Evolutionary conservation across 2,113 vertebrate species (phyloP).

Genomic region (Chiloscyllium plagiosum): DNA sequence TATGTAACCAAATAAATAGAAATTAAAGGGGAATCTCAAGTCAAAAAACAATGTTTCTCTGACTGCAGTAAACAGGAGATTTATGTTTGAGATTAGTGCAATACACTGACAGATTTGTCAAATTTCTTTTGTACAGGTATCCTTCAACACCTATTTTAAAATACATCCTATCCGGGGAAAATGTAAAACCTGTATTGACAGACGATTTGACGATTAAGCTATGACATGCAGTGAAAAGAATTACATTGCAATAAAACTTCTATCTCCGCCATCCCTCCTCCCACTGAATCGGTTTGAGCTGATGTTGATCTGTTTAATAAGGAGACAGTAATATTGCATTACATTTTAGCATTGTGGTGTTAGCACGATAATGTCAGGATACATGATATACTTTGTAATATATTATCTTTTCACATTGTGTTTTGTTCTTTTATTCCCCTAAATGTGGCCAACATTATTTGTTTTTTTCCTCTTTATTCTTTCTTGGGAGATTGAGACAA

Average conservation of each 20-base stretch:
- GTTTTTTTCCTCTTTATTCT: not conserved
- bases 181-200: not conserved
- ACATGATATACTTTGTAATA: not conserved
- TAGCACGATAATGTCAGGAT: not conserved
- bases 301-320: not conserved
- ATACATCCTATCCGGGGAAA: not conserved
- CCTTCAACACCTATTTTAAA: not conserved
- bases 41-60: conserved; percentile 6
- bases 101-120: not conserved
- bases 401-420: not conserved
- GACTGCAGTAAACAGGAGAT: not conserved
- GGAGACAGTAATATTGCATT: not conserved
- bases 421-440: not conserved
- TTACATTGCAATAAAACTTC: not conserved
- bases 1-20: conserved; percentile 24
- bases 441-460: not conserved
- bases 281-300: not conserved
- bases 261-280: not conserved
- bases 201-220: not conserved
- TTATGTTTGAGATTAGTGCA: conserved; percentile 16
- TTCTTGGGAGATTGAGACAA: not conserved
- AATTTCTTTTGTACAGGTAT: conserved; percentile 1
- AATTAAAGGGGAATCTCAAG: not conserved
- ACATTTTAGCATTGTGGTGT: not conserved
- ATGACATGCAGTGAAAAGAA: conserved; percentile 2